phyloP scores from a whole-genome alignment of 2,113 vertebrate genomes.

The Anhinga anhinga region DNA sequence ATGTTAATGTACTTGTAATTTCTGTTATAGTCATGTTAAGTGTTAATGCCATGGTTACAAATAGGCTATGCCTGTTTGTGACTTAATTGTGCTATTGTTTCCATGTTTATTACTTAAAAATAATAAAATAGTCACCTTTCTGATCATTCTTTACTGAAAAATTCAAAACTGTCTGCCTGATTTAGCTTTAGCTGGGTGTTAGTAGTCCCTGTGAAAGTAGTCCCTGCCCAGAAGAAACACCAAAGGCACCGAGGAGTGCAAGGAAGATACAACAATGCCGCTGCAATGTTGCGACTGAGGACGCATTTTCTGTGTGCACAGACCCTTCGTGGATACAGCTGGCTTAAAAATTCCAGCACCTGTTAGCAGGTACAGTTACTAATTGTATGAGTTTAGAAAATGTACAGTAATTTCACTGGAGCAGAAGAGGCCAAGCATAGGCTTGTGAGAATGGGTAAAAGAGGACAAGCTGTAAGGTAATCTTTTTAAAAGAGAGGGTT shows the following conservation, averaged over 20 bases:
- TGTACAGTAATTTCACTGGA: neutral
- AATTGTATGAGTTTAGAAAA: neutral
- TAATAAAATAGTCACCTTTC: conserved; percentile 26
- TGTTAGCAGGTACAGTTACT: neutral
- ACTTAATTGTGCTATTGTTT: neutral
- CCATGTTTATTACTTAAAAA: conserved; percentile 3
- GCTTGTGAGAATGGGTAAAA: neutral
- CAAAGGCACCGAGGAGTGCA: neutral
- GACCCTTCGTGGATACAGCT: neutral
- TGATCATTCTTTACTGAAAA: neutral
- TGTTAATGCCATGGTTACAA: neutral
- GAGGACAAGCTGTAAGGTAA: neutral
- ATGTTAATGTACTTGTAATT: conserved; percentile 8
- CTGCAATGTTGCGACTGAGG: rapidly evolving
- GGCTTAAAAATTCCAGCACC: neutral
- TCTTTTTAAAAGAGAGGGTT: neutral
- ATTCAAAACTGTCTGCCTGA: neutral
- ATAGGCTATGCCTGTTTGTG: neutral
- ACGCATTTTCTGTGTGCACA: neutral
- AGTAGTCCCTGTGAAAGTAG: neutral
- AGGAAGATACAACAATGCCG: neutral
- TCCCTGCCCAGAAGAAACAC: neutral
- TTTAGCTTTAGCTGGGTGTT: neutral
- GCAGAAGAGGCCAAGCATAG: neutral
- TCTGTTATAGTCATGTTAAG: neutral